Evolutionary conservation across 2,113 vertebrate species (phyloP).

Genomic region (Chionis minor): DNA sequence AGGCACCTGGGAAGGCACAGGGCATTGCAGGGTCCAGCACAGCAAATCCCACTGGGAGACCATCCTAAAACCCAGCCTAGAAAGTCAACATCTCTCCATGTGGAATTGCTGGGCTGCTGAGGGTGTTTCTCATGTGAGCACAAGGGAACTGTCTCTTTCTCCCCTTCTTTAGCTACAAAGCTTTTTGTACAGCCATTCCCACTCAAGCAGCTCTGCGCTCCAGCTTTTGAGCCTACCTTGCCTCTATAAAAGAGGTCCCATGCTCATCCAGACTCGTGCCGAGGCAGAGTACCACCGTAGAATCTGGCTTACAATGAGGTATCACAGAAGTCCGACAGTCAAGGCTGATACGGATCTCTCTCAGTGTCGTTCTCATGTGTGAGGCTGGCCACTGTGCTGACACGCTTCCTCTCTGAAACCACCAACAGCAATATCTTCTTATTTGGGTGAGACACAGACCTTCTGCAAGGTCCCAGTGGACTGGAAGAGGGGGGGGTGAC

Average conservation of each 20-base stretch:
- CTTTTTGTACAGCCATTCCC: not conserved
- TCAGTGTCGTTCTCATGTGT: not conserved
- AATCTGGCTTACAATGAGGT: not conserved
- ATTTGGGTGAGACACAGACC: not conserved
- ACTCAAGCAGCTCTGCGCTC: not conserved
- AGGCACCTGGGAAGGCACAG: not conserved
- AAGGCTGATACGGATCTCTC: fast-evolving
- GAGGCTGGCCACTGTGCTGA: fast-evolving
- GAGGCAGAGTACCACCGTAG: not conserved
- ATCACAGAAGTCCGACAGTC: not conserved
- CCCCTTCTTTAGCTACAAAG: not conserved
- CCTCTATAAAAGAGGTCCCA: not conserved
- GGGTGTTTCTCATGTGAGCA: not conserved
- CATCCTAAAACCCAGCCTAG: not conserved
- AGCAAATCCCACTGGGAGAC: not conserved
- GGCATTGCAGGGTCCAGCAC: not conserved
- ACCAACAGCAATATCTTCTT: fast-evolving
- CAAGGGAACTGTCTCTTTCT: not conserved
- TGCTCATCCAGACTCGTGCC: fast-evolving
- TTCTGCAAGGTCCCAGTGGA: not conserved
- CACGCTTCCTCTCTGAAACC: not conserved
- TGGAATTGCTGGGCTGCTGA: not conserved
- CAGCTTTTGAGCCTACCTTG: not conserved
- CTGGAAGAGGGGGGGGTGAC: not conserved
- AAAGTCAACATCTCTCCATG: not conserved